Evolutionary conservation across 2,113 vertebrate species (phyloP).

Genomic region (Xenus cinereus): DNA sequence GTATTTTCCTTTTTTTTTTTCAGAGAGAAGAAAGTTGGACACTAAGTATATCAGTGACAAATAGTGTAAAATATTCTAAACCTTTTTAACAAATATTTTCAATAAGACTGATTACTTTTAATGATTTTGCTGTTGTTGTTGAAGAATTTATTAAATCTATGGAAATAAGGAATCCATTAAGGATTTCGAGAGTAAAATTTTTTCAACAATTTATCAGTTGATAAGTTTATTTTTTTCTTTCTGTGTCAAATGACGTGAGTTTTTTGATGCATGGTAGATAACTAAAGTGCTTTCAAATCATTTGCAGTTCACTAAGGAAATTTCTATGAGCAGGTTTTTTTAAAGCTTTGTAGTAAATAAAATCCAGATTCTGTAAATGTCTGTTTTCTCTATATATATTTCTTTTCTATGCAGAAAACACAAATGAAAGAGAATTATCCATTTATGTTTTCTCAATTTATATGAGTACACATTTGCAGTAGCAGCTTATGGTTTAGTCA

Average conservation of each 20-base stretch:
- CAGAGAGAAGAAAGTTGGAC: background rate
- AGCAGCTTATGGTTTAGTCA: background rate
- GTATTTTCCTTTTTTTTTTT: background rate
- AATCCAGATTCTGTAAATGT: background rate
- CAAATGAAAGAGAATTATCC: background rate
- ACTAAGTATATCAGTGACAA: background rate
- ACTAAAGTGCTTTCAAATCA: background rate
- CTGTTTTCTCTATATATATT: background rate
- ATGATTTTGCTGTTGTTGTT: background rate
- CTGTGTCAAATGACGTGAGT: background rate
- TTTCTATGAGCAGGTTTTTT: background rate
- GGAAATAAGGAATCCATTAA: background rate
- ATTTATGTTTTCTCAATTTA: background rate
- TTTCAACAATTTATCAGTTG: background rate
- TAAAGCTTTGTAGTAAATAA: background rate
- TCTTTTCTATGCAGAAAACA: background rate
- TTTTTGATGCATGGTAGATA: background rate
- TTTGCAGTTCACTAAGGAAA: background rate
- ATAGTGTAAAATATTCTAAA: background rate
- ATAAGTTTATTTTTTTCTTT: background rate
- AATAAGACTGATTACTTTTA: background rate
- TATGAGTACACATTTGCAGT: background rate
- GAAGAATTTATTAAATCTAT: background rate
- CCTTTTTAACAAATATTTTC: background rate
- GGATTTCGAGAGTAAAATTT: background rate